phyloP scores from a whole-genome alignment of 2,888 invertebrate genomes.

The Drosophila bunnanda region DNA sequence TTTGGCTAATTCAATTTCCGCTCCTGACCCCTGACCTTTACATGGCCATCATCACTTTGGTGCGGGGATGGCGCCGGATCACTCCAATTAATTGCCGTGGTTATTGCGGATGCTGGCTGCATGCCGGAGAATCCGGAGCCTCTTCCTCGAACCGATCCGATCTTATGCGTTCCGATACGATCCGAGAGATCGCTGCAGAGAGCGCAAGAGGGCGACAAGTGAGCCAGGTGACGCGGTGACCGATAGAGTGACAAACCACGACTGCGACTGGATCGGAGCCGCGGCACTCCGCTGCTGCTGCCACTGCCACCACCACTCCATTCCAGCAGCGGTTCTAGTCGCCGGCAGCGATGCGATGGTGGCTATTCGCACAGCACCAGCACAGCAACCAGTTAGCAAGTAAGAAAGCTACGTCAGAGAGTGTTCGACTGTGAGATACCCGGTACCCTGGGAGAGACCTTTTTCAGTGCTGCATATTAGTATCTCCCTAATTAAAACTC shows the following conservation, averaged over 20 bases:
- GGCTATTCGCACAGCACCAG: slow-evolving; percentile 61
- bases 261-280: slow-evolving; percentile 27
- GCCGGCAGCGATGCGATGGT: slow-evolving; percentile 54
- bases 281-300: slow-evolving; percentile 17
- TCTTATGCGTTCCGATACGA: background rate
- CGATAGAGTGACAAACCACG: slow-evolving; percentile 70
- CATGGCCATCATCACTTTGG: slow-evolving; percentile 49
- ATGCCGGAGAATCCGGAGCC: slow-evolving; percentile 7
- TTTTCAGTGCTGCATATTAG: too few species aligned
- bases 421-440: background rate
- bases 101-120: slow-evolving; percentile 7
- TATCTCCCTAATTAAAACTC: too few species aligned
- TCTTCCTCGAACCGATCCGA: slow-evolving; percentile 4
- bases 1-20: slow-evolving; percentile 53
- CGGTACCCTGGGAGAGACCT: background rate
- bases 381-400: slow-evolving; percentile 67
- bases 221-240: slow-evolving; percentile 55
- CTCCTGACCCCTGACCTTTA: slow-evolving; percentile 64
- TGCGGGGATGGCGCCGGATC: slow-evolving; percentile 18
- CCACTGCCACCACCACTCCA: slow-evolving; percentile 19
- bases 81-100: slow-evolving; percentile 26
- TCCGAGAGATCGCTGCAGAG: slow-evolving; percentile 6
- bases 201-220: slow-evolving; percentile 54
- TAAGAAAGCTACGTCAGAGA: background rate
- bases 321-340: slow-evolving; percentile 68